phyloP scores from a whole-genome alignment of 2,113 vertebrate species.

The Rutilus rutilus region DNA sequence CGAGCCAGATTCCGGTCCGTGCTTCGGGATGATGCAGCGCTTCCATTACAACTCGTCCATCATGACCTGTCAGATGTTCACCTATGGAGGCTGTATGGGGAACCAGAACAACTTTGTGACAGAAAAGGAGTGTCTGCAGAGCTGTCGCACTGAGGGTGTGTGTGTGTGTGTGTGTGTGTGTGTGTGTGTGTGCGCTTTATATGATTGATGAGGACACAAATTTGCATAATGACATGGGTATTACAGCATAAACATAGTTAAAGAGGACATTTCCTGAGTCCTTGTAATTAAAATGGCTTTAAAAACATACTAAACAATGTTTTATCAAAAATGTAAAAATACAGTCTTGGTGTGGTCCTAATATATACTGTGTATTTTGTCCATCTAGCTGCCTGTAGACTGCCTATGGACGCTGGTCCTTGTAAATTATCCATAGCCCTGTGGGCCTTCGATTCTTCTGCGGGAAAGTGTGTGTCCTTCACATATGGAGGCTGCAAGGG shows the following conservation, averaged over 20 bases:
- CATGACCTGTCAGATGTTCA: conserved; percentile 87
- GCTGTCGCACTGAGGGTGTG: conserved; percentile 89
- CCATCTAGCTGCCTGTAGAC: conserved; percentile 86
- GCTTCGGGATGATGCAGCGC: conserved; percentile 75
- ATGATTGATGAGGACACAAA: too few species aligned
- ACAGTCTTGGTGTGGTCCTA: neutral
- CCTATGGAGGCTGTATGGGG: conserved; percentile 89
- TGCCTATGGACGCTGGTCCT: conserved; percentile 76
- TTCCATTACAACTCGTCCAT: conserved; percentile 88
- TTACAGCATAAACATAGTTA: too few species aligned
- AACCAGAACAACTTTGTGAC: conserved; percentile 89
- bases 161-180: neutral
- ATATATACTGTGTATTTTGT: neutral
- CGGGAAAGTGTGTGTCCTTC: conserved; percentile 83
- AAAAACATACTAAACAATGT: too few species aligned
- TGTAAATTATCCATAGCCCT: conserved; percentile 65
- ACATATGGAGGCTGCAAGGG: conserved; percentile 79
- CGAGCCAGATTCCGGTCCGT: conserved; percentile 78
- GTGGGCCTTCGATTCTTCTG: conserved; percentile 83
- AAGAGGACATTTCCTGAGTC: too few species aligned
- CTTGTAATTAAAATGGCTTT: too few species aligned
- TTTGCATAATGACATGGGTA: too few species aligned
- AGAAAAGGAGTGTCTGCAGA: conserved; percentile 90
- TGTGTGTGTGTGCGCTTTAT: too few species aligned
- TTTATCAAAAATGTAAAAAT: too few species aligned